These are phyloP conservation scores for Pithys albifrons DNA, from an alignment of 2,113 vertebrate genomes.

Conservation along the genomic window DNA sequence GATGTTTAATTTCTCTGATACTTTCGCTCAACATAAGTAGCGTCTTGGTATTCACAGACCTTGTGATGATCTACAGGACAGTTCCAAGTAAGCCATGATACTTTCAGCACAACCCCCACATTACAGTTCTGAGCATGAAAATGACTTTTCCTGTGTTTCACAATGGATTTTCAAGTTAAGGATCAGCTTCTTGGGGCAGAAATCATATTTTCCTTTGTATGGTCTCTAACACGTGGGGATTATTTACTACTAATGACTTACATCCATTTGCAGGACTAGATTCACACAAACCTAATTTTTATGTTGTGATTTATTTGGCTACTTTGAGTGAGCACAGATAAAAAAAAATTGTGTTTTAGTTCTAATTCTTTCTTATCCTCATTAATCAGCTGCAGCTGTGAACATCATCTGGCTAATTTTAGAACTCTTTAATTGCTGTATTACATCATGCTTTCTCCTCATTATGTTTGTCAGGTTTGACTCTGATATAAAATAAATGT, in stretches of 20 bases:
- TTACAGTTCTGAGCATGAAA: not conserved
- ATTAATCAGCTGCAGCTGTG: constrained; percentile 3
- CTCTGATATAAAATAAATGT: not conserved
- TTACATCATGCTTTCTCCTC: constrained; percentile 4
- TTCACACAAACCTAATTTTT: not conserved
- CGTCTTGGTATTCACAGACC: not conserved
- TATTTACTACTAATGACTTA: not conserved
- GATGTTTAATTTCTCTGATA: not conserved
- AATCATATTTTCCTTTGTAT: not conserved
- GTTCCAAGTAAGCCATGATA: not conserved
- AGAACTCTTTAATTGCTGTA: not conserved
- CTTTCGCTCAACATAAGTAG: not conserved
- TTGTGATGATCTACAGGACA: not conserved
- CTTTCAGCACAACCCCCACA: not conserved
- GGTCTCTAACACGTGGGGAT: not conserved
- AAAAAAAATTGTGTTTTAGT: not conserved
- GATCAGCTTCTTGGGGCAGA: not conserved
- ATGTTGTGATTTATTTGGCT: not conserved
- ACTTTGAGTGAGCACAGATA: not conserved
- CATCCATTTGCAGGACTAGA: not conserved
- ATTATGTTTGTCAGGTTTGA: not conserved
- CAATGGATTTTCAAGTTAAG: not conserved
- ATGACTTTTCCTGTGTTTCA: not conserved
- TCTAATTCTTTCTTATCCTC: constrained; percentile 8
- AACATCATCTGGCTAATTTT: constrained; percentile 15